Evolutionary conservation across 1,140 invertebrate species (phyloP), one percentile per base, ranked within the genome.

Genomic region (Mya arenaria): DNA sequence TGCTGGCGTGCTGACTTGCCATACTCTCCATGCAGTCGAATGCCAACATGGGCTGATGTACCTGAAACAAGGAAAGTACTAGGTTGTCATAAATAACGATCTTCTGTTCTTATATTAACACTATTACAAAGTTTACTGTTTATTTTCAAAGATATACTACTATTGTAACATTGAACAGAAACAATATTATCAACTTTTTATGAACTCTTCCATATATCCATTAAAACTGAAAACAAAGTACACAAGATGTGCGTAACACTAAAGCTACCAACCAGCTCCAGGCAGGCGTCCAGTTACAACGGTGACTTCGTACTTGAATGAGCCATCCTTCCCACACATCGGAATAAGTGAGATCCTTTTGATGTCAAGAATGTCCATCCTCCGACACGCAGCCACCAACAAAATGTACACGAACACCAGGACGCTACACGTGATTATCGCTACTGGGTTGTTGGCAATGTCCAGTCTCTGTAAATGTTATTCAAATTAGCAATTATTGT

Each of bases 361-460:
- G 23, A 92, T 73, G 68, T 94, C 94, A 69, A 89, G 90, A 19
- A 89, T 88, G 84, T 94, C 94, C 86, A 93, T 85, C 32, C 86
- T 79, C 10, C 93, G 87, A 32, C 93, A 93, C 74, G 93, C 92
- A 25, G 94, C 89, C 0, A 92, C 85, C 3, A 92, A 74, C 0
- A 92, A 60, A 30, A 94, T 74, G 80, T 94, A 94, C 6, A 94
- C 62, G 5, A 87, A 74, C 19, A 94, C 80, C 8, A 94, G 91
- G 23, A 93, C 84, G 52, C 93, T 89, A 32, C 94, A 91, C 6
- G 93, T 93, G 19, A 89, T 86, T 25, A 91, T 84, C 1, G 87
- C 89, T 17, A 90, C 87, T 44, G 90, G 90, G 66, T 91, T 91
- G 15, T 84, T 74, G 8, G 80, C 48, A 30, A 91, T 32, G 48